A percentile compares a stretch with the other conserved stretches of the same genome.
Conservation (phyloP, 2,113 vertebrate species). For the Salvelinus namaycush region DNA sequence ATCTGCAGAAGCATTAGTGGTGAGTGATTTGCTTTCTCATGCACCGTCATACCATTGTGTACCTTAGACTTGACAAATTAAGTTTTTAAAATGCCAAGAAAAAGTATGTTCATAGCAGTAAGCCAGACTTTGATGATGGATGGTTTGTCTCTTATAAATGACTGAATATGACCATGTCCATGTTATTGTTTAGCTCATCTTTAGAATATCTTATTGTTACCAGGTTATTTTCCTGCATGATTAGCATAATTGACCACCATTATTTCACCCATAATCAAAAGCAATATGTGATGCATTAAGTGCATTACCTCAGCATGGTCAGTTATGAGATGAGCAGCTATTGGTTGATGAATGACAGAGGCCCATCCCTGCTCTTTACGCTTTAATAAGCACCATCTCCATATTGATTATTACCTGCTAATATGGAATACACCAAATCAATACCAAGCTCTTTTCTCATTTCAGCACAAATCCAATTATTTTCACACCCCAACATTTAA, state of each 20-base stretch:
- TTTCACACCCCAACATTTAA: constrained; percentile 53
- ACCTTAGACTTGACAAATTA: neutral
- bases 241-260: constrained; percentile 35
- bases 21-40: neutral
- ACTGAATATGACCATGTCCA: neutral
- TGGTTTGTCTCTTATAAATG: neutral
- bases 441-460: constrained; percentile 65
- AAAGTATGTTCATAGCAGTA: neutral
- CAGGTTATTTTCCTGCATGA: neutral
- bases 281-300: constrained; percentile 54
- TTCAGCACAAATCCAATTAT: constrained; percentile 75
- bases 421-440: constrained; percentile 72
- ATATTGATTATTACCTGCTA: constrained; percentile 78
- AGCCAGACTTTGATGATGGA: neutral
- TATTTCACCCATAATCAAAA: constrained; percentile 59
- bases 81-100: neutral
- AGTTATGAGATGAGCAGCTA: constrained; percentile 69
- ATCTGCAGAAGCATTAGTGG: neutral
- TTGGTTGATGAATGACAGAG: constrained; percentile 62
- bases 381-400: constrained; percentile 69
- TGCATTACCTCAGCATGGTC: constrained; percentile 54
- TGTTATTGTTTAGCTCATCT: neutral
- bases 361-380: constrained; percentile 58
- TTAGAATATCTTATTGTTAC: neutral
- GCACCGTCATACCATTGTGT: neutral